These are phyloP conservation scores for Liopterus haemorrhoidalis DNA, from an alignment of 2,888 invertebrate species.

Conservation along the genomic window DNA sequence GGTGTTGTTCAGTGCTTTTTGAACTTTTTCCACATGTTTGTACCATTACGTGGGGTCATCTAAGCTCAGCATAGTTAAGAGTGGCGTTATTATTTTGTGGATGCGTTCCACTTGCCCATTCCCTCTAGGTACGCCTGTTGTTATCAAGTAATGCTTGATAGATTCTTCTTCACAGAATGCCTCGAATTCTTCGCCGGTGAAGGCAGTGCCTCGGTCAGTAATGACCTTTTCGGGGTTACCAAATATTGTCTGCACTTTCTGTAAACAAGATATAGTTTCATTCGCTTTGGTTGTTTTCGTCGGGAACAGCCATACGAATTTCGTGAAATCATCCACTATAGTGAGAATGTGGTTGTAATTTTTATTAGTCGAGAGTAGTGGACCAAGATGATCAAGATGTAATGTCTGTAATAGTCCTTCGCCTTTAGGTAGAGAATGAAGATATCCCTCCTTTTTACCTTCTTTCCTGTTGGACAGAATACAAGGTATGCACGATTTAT, in stretches of 20 bases:
- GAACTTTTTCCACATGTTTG: slow-evolving; percentile 12
- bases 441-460: slow-evolving; percentile 16
- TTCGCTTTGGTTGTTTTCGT: slow-evolving; percentile 18
- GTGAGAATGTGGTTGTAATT: slow-evolving; percentile 23
- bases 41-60: slow-evolving; percentile 21
- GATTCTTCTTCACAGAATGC: slow-evolving; percentile 17
- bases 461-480: slow-evolving; percentile 23
- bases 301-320: slow-evolving; percentile 23
- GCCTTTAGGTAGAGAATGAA: slow-evolving; percentile 19
- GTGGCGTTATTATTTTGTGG: slow-evolving; percentile 22
- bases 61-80: slow-evolving; percentile 19
- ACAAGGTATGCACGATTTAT: slow-evolving; percentile 22
- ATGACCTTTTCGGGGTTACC: slow-evolving; percentile 19
- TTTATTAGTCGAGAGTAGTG: slow-evolving; percentile 16
- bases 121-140: slow-evolving; percentile 19
- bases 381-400: slow-evolving; percentile 22
- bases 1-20: slow-evolving; percentile 18
- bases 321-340: slow-evolving; percentile 19
- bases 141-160: slow-evolving; percentile 18
- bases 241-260: slow-evolving; percentile 14
- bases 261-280: slow-evolving; percentile 19
- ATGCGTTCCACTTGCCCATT: slow-evolving; percentile 26
- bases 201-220: slow-evolving; percentile 17
- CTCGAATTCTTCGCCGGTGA: slow-evolving; percentile 13
- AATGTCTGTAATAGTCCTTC: slow-evolving; percentile 17